phyloP scores from a whole-genome alignment of 1,140 invertebrate genomes.

The Drosophila melanogaster region Release_6_plus_ISO1_MT NT_037436.4:18372501-18373000 shows the following conservation, averaged over 20 bases:
- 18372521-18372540: no score
- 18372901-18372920: constrained; percentile 23
- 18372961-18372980: constrained; percentile 38
- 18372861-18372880: constrained; percentile 75
- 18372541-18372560: no score
- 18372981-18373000: constrained; percentile 27
- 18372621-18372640: no score
- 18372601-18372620: no score
- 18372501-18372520: no score
- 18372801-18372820: constrained; percentile 17
- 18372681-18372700: constrained; percentile 24
- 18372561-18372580: no score
- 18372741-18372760: constrained; percentile 1
- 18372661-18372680: constrained; percentile 39
- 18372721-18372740: constrained; percentile 22
- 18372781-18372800: neutral
- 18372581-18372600: no score
- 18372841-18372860: constrained; percentile 85
- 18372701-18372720: constrained; percentile 45
- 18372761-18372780: neutral
- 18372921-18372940: constrained; percentile 68
- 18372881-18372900: constrained; percentile 23
- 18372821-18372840: constrained; percentile 81
- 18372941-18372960: constrained; percentile 75
- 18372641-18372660: constrained; percentile 7